phyloP scores from a whole-genome alignment of 2,113 vertebrate species.

The Megalops atlanticus region DNA sequence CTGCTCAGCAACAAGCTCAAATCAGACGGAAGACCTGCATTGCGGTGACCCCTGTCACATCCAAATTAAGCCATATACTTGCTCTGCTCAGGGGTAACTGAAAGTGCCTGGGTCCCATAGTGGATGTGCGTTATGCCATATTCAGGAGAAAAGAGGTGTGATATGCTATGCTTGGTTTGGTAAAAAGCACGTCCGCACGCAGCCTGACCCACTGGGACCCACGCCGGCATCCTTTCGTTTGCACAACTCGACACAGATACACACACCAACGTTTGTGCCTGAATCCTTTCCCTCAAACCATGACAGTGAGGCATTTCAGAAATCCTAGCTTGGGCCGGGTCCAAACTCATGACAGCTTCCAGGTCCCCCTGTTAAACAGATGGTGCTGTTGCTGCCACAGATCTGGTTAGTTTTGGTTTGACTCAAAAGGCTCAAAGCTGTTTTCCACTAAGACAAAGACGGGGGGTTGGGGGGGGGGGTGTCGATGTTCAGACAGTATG shows the following conservation, averaged over 20 bases:
- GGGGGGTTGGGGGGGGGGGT: background rate
- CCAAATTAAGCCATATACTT: too few species aligned
- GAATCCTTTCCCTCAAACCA: background rate
- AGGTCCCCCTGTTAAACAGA: constrained; percentile 16
- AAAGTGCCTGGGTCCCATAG: too few species aligned
- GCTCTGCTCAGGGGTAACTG: too few species aligned
- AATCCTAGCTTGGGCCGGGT: background rate
- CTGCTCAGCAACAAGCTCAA: too few species aligned
- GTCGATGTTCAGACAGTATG: background rate
- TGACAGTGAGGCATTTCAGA: constrained; percentile 8
- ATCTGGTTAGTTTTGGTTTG: background rate
- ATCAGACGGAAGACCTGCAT: too few species aligned
- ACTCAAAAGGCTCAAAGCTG: background rate
- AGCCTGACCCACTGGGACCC: constrained; percentile 26
- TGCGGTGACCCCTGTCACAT: too few species aligned
- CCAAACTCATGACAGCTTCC: background rate
- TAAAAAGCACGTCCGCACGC: too few species aligned
- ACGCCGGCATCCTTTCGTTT: constrained; percentile 13
- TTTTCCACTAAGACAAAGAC: too few species aligned
- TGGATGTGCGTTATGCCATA: too few species aligned
- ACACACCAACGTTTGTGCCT: background rate
- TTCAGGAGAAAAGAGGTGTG: too few species aligned
- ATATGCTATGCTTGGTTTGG: too few species aligned
- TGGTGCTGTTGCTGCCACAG: background rate
- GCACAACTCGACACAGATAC: constrained; percentile 12